Conservation (phyloP, 2,113 vertebrate species). For the Puma concolor region DNA sequence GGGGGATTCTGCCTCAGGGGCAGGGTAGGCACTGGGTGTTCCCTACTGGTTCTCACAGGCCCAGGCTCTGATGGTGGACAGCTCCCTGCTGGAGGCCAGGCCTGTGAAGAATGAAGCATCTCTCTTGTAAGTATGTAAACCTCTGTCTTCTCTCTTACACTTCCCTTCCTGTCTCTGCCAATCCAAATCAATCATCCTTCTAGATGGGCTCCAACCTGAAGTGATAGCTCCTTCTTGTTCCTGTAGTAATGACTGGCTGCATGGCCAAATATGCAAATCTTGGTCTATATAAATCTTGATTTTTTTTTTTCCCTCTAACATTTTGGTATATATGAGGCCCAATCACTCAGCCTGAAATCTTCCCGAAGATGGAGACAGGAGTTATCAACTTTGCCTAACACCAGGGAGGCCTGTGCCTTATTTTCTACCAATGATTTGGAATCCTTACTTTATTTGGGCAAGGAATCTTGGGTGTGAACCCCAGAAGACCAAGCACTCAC, state of each 20-base stretch:
- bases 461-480: not conserved
- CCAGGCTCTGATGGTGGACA: not conserved
- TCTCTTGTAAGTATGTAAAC: not conserved
- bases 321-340: not conserved
- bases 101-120: conserved; percentile 39
- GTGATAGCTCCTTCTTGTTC: not conserved
- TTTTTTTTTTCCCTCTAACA: not conserved
- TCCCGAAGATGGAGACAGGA: not conserved
- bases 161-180: not conserved
- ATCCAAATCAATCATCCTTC: not conserved
- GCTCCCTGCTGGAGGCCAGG: conserved; percentile 68
- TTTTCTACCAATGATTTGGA: not conserved
- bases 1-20: not conserved
- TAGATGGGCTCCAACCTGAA: not conserved
- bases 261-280: not conserved
- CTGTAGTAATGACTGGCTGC: not conserved
- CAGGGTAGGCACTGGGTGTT: not conserved
- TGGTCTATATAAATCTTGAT: not conserved
- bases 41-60: not conserved
- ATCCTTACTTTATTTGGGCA: not conserved
- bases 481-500: not conserved
- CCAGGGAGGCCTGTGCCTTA: not conserved
- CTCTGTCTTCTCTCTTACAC: not conserved
- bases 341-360: not conserved
- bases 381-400: not conserved